A percentile compares a stretch with the other conserved stretches of the same genome.
phyloP scores from a whole-genome alignment of 2,113 vertebrate species.

The Corythornis vintsioides region DNA sequence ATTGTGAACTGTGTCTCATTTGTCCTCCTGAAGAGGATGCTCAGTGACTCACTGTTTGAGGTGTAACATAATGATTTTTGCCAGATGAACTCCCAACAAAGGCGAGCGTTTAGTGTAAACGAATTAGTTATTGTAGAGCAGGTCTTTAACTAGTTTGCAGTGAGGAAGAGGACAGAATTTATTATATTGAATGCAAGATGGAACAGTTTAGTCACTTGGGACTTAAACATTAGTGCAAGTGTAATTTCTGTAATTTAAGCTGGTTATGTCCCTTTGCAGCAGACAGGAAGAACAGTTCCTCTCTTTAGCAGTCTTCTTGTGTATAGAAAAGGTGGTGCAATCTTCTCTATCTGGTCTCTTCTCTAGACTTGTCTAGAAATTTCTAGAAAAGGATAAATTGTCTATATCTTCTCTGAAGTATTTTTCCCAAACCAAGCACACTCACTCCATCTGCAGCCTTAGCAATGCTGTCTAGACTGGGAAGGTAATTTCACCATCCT shows the following conservation, averaged over 20 bases:
- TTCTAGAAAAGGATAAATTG: not conserved
- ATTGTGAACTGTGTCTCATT: not conserved
- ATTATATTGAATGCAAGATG: not conserved
- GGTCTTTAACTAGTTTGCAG: not conserved
- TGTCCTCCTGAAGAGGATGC: conserved; percentile 22
- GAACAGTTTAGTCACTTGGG: not conserved
- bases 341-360: not conserved
- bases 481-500: not conserved
- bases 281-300: not conserved
- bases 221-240: not conserved
- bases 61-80: conserved; percentile 20
- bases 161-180: not conserved
- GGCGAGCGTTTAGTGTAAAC: conserved; percentile 9
- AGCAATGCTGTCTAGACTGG: not conserved
- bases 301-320: not conserved
- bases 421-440: not conserved
- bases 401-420: not conserved
- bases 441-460: not conserved
- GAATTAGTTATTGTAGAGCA: not conserved
- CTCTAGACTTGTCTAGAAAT: not conserved
- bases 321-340: not conserved
- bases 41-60: conserved; percentile 27
- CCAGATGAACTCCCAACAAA: not conserved
- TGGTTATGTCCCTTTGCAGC: not conserved
- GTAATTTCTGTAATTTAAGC: not conserved